A percentile compares a stretch with the other conserved stretches of the same genome.
phyloP scores from a whole-genome alignment of 2,888 invertebrate genomes.

The Phaonia tiefii region DNA sequence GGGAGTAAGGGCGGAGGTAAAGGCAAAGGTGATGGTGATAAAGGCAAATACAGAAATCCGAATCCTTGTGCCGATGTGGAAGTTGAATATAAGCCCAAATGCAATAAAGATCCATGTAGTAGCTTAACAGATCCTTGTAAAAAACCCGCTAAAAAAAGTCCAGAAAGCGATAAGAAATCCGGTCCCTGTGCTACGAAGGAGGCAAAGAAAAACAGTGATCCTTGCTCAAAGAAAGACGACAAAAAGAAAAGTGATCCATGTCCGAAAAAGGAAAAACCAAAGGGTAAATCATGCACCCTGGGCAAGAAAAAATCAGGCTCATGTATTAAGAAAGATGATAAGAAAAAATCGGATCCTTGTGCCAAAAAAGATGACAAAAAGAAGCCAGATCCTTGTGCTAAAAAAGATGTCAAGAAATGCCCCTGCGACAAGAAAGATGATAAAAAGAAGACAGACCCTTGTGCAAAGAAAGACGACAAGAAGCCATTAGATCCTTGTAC shows the following conservation, averaged over 20 bases:
- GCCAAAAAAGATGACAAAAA: slow-evolving; percentile 9
- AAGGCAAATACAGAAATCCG: slow-evolving; percentile 13
- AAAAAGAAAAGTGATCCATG: slow-evolving; percentile 23
- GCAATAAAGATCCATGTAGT: slow-evolving; percentile 46
- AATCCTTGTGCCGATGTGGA: slow-evolving; percentile 31
- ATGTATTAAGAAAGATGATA: slow-evolving; percentile 24
- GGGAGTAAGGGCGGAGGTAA: background rate
- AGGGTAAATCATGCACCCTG: no score
- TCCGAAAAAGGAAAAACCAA: slow-evolving; percentile 1
- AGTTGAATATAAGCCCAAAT: slow-evolving; percentile 51
- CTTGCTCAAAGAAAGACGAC: slow-evolving; percentile 41
- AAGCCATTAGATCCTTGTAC: slow-evolving; percentile 43
- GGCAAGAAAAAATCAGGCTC: slow-evolving; percentile 45
- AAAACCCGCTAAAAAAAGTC: slow-evolving; percentile 37
- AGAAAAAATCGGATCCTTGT: slow-evolving; percentile 46
- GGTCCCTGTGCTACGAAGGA: slow-evolving; percentile 48
- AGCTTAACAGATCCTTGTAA: background rate
- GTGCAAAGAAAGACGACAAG: slow-evolving; percentile 7
- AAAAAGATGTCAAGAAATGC: background rate
- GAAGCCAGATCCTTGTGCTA: slow-evolving; percentile 34
- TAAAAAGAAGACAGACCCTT: slow-evolving; percentile 23
- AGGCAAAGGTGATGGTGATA: background rate
- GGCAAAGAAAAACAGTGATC: slow-evolving; percentile 21
- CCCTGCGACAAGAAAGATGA: slow-evolving; percentile 43
- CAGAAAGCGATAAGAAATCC: slow-evolving; percentile 24